Percentiles rank a stretch among this genome's conserved stretches.
phyloP scores from a whole-genome alignment of 2,797 vertebrate genomes.

The Avahi laniger region DNA sequence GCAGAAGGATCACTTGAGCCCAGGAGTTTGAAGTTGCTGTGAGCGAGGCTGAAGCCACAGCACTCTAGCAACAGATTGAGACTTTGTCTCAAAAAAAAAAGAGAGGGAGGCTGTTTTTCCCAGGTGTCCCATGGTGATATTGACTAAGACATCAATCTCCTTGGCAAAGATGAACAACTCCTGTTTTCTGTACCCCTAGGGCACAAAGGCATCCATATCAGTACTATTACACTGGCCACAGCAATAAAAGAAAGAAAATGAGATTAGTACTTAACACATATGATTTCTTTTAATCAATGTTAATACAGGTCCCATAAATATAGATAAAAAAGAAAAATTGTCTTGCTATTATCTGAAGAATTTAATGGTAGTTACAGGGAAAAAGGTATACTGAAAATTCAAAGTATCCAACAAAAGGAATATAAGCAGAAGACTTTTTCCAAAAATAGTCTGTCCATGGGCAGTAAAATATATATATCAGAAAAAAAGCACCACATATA shows the following conservation, averaged over 20 bases:
- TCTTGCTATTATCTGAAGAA: not conserved
- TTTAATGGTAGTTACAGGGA: not conserved
- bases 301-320: not conserved
- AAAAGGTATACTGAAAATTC: not conserved
- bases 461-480: not conserved
- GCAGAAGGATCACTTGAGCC: no score
- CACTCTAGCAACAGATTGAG: no score
- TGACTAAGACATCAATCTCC: slow-evolving; percentile 42
- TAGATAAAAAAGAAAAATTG: slow-evolving; percentile 8
- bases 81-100: no score
- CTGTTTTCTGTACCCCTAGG: not conserved
- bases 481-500: not conserved
- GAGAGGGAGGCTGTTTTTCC: not conserved
- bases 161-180: slow-evolving; percentile 33
- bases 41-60: no score
- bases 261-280: not conserved
- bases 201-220: not conserved
- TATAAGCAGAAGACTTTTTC: not conserved
- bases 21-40: no score
- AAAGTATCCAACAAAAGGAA: not conserved
- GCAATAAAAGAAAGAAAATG: slow-evolving; percentile 29
- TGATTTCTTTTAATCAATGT: slow-evolving; percentile 29
- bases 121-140: slow-evolving; percentile 41
- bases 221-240: not conserved
- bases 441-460: not conserved